A percentile compares a stretch with the other conserved stretches of the same genome.
phyloP scores from a whole-genome alignment of 2,888 invertebrate species.

The Seira sanloemensis region DNA sequence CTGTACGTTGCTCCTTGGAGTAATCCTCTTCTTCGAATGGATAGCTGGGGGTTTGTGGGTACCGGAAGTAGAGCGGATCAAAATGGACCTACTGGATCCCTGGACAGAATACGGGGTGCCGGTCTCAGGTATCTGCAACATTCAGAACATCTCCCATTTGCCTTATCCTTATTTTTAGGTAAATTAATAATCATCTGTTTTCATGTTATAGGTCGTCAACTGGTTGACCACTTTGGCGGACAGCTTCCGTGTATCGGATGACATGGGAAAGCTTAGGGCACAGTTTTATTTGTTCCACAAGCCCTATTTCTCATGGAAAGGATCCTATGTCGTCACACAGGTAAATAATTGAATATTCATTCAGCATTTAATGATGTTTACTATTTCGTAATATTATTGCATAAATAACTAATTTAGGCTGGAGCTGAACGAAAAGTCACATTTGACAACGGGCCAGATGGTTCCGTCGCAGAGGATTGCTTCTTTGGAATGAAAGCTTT shows the following conservation, averaged over 20 bases:
- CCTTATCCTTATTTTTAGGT: too few relatives aligned
- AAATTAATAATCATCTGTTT: too few relatives aligned
- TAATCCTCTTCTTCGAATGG: conserved; percentile 86
- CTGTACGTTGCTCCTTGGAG: conserved; percentile 84
- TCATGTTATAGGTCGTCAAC: conserved; percentile 87
- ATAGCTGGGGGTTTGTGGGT: conserved; percentile 80
- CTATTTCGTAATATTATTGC: background rate
- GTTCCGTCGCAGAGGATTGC: conserved; percentile 98
- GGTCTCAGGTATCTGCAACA: too few relatives aligned
- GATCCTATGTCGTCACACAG: conserved; percentile 97
- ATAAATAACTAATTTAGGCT: conserved; percentile 79
- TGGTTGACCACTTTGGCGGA: conserved; percentile 98
- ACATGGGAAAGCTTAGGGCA: conserved; percentile 96
- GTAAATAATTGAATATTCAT: conserved; percentile 77
- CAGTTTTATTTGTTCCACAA: conserved; percentile 96
- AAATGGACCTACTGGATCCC: conserved; percentile 83
- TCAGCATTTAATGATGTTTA: background rate
- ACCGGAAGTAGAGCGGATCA: conserved; percentile 75
- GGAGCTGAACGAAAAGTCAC: conserved; percentile 93
- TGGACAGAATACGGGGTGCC: conserved; percentile 88
- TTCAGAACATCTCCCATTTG: too few relatives aligned
- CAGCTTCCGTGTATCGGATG: conserved; percentile 96
- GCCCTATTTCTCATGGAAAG: conserved; percentile 98
- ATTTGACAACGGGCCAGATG: conserved; percentile 97
- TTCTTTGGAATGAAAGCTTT: conserved; percentile 97